Conservation (phyloP, 2,113 vertebrate genomes). For the Eublepharis macularius region DNA sequence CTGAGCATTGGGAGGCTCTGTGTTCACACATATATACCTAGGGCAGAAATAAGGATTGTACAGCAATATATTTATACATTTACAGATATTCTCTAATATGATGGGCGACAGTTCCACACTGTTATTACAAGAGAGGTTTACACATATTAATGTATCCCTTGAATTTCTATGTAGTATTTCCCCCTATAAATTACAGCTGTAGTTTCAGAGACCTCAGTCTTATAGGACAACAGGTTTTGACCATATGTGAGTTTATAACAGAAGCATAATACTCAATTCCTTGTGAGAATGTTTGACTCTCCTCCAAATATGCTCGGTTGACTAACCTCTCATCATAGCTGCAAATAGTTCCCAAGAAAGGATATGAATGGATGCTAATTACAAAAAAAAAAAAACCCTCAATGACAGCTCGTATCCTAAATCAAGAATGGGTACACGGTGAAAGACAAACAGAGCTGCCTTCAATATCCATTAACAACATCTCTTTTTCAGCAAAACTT, state of each 20-base stretch:
- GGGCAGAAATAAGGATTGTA: too few species aligned
- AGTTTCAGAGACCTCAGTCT: neutral
- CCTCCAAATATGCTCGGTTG: slow-evolving; percentile 35
- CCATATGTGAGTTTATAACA: neutral
- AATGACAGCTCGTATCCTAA: slow-evolving; percentile 50
- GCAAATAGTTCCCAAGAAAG: slow-evolving; percentile 47
- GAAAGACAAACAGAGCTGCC: slow-evolving; percentile 55
- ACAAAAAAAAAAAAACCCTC: slow-evolving; percentile 43
- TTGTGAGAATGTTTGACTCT: slow-evolving; percentile 29
- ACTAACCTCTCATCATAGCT: slow-evolving; percentile 45
- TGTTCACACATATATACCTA: neutral
- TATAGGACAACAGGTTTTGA: slow-evolving; percentile 19
- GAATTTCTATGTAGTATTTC: neutral
- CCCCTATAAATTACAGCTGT: neutral
- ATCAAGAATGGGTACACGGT: slow-evolving; percentile 49
- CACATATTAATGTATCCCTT: neutral
- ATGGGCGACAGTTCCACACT: neutral
- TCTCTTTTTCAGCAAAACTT: slow-evolving; percentile 44
- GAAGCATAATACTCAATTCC: neutral
- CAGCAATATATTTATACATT: neutral
- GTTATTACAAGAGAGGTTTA: neutral
- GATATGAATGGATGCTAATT: slow-evolving; percentile 33
- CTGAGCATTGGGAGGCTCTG: neutral
- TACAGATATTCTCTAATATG: neutral
- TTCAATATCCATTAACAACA: slow-evolving; percentile 47